Evolutionary conservation across 1,140 invertebrate species (phyloP).

Genomic region (Pseudachorutes palmiensis): DNA sequence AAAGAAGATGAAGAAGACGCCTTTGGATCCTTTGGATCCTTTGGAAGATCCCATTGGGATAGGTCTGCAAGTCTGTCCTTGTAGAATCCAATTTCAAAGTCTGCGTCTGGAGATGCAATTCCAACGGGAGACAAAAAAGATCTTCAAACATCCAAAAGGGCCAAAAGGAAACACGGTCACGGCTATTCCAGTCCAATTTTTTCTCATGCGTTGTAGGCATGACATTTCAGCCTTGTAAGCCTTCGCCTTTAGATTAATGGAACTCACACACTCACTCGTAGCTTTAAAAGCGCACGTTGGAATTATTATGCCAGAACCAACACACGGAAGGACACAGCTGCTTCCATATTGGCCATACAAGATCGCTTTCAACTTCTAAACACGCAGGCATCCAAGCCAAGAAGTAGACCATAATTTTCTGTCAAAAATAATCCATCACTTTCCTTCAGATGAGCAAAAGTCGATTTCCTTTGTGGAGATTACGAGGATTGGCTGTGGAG

Average conservation of each 20-base stretch:
- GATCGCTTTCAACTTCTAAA: no score
- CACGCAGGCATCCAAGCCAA: no score
- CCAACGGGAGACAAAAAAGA: background rate
- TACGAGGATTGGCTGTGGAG: no score
- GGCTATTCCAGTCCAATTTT: background rate
- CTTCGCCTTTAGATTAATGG: background rate
- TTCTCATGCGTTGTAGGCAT: background rate
- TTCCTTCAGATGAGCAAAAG: no score
- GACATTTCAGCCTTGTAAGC: background rate
- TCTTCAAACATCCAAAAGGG: background rate
- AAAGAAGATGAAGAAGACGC: background rate
- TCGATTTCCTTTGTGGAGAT: no score
- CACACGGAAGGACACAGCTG: background rate
- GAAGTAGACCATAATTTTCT: no score
- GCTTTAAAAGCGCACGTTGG: background rate
- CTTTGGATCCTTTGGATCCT: background rate
- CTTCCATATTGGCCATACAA: no score
- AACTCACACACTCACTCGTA: background rate
- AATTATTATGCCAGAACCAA: background rate
- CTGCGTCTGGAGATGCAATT: slow-evolving; percentile 1
- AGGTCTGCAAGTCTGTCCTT: background rate
- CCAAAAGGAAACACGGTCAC: background rate
- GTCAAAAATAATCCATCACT: no score
- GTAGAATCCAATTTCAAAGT: no score
- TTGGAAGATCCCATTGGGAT: background rate